Evolutionary conservation across 2,113 vertebrate species (phyloP).

Genomic region (Clarias gariepinus): DNA sequence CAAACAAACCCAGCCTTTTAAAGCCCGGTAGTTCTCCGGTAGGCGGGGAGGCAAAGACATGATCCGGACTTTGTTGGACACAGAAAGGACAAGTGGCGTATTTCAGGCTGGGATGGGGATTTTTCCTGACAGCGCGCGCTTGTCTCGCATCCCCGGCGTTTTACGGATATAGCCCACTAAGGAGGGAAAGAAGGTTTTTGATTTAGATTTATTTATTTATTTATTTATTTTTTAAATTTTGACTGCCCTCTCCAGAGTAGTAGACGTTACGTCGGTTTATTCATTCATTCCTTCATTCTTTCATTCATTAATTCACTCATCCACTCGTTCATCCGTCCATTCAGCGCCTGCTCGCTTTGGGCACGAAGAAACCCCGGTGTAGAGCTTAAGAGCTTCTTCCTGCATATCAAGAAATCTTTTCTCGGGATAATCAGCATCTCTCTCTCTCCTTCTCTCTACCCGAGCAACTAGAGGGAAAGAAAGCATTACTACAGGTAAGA

Average conservation of each 20-base stretch:
- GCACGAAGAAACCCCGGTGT: slow-evolving; percentile 21
- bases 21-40: neutral
- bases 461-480: neutral
- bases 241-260: slow-evolving; percentile 50
- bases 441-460: no score
- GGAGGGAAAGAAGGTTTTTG: neutral
- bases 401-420: slow-evolving; percentile 16
- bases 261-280: neutral
- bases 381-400: slow-evolving; percentile 9
- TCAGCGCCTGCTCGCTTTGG: slow-evolving; percentile 21
- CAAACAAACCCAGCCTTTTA: neutral
- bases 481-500: slow-evolving; percentile 41
- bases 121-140: neutral
- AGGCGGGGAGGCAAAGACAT: neutral
- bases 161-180: neutral
- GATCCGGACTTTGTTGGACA: slow-evolving; percentile 5
- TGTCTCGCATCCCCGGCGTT: neutral
- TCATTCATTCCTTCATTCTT: neutral
- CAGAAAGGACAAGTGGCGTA: slow-evolving; percentile 14
- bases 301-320: neutral
- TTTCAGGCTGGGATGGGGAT: slow-evolving; percentile 9
- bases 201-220: neutral
- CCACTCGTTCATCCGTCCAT: neutral
- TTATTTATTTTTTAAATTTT: neutral
- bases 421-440: slow-evolving; percentile 28